A percentile compares a stretch with the other conserved stretches of the same genome.
phyloP scores from a whole-genome alignment of 2,113 vertebrate species.

The Galeopterus variegatus region DNA sequence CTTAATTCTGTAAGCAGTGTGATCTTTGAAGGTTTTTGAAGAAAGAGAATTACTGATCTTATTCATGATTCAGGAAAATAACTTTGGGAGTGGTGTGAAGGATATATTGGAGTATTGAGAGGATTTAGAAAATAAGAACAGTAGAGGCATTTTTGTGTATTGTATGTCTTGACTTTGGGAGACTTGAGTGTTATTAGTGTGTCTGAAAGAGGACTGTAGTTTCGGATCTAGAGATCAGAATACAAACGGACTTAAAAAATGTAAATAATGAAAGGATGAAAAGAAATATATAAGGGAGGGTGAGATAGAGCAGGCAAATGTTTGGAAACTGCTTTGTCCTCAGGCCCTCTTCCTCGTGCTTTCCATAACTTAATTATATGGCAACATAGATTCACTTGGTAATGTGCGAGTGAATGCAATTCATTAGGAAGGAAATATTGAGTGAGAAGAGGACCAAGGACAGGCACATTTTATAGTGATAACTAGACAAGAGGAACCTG shows the following conservation, averaged over 20 bases:
- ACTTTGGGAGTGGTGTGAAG: background rate
- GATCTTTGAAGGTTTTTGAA: background rate
- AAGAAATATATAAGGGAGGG: background rate
- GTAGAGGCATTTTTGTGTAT: background rate
- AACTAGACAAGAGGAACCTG: background rate
- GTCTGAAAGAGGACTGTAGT: background rate
- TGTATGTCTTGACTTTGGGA: background rate
- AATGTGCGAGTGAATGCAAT: background rate
- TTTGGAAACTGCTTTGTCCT: background rate
- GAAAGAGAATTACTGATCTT: background rate
- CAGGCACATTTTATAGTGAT: background rate
- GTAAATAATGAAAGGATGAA: background rate
- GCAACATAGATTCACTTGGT: background rate
- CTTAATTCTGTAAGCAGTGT: background rate
- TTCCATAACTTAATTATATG: background rate
- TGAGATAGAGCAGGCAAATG: background rate
- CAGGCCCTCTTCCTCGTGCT: background rate
- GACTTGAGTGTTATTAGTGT: background rate
- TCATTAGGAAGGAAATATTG: background rate
- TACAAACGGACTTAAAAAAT: background rate
- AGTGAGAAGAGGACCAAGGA: background rate
- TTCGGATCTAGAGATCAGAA: conserved; percentile 6
- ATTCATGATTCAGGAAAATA: background rate
- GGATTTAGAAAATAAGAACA: background rate
- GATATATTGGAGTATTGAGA: background rate